Conservation (phyloP, 2,888 invertebrate genomes). For the Cancer borealis region DNA sequence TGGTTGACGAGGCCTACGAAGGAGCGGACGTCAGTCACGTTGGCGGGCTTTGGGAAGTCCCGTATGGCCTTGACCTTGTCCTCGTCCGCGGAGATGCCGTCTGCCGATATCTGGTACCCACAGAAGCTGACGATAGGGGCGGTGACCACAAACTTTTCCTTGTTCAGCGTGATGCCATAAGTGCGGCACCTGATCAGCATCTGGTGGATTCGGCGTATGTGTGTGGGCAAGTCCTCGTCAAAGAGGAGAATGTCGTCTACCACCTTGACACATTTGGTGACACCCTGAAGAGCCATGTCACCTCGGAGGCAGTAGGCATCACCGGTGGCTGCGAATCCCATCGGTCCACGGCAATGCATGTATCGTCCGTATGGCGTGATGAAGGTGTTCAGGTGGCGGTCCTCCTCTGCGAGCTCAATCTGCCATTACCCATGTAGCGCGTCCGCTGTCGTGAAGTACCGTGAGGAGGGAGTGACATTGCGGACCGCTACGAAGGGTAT, state of each 20-base stretch:
- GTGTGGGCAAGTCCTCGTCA: not conserved
- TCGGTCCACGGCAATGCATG: constrained; percentile 1
- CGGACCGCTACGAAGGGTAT: not conserved
- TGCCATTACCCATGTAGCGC: constrained; percentile 40
- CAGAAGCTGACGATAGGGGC: not conserved
- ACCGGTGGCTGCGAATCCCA: constrained; percentile 16
- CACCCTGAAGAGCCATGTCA: not conserved
- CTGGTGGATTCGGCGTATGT: not conserved
- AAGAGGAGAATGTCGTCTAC: constrained; percentile 6
- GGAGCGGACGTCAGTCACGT: not conserved
- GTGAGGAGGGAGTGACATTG: not conserved
- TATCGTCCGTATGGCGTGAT: constrained; percentile 22
- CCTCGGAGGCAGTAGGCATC: constrained; percentile 27
- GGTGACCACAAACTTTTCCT: not conserved
- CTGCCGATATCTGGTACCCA: not conserved
- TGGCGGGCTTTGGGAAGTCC: constrained; percentile 26
- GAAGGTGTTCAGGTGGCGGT: constrained; percentile 38
- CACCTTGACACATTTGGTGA: constrained; percentile 17
- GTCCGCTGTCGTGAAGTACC: not conserved
- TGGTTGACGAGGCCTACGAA: constrained; percentile 28
- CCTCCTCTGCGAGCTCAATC: constrained; percentile 34
- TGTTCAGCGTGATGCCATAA: constrained; percentile 22
- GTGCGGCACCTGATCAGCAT: not conserved
- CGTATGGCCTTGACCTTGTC: not conserved
- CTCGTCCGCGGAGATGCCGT: not conserved